Evolutionary conservation across 2,888 invertebrate species (phyloP), one percentile per base, ranked within the genome.

Genomic region (Eubasilissa splendida): DNA sequence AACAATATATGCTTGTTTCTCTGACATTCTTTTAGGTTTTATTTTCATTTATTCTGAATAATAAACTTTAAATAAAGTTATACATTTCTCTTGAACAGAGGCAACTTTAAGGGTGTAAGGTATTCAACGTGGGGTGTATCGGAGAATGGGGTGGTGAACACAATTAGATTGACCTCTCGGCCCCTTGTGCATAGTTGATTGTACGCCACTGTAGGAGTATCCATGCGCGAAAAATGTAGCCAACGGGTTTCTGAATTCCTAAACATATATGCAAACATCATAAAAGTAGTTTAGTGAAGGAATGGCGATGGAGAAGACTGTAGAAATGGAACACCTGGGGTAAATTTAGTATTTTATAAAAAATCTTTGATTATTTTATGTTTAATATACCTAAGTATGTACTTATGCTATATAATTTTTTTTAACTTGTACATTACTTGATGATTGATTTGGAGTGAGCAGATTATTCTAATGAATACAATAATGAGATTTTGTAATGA

Each of bases 91-190:
- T 42, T 75, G 50, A 75, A 75, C 58, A 75, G 52, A 50, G 12
- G 63, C 5, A 63, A 10, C 63, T 60, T 42, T 50, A 11, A 14
- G 33, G 5, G 8, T 77, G 56, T 70, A 54, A 65, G 70, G 65
- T 53, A 53, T 53, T 58, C 63, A 56, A 42, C 31, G 54, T 22
- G 74, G 65, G 74, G n/a, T 65, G 68, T 66, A 65, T 59, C n/a
- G 77, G 77, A 70, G 56, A 56, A 58, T n/a, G 58, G 58, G 58
- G 56, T 7, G 70, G 53, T 53, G 71, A 42, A 70, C 77, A 77
- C 77, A 79, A 82, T 82, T 82, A 82, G 82, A 82, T 82, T 82
- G 82, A 82, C 79, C 82, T 73, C 65, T 68, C 77, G 63, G 76
- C 71, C 74, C 68, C 70, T 53, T 59, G 73, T 74, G 82, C 63